A percentile compares a stretch with the other conserved stretches of the same genome.
These are phyloP conservation scores for Anas bahamensis DNA, from an alignment of 2,797 vertebrate genomes.

Conservation along the genomic window DNA sequence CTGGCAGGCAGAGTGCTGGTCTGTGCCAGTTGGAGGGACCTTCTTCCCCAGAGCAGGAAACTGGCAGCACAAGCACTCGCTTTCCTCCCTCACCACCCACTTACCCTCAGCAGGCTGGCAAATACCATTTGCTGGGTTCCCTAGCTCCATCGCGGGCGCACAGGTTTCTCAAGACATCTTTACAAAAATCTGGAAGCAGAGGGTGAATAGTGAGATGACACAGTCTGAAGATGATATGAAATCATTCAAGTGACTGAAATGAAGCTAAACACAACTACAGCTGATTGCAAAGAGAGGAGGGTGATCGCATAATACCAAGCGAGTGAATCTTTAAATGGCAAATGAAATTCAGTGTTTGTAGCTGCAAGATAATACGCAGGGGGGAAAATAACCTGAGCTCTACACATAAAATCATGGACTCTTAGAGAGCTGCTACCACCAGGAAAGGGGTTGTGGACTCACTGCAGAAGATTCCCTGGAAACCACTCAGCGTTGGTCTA, in stretches of 20 bases:
- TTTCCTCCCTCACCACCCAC: constrained; percentile 59
- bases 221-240: neutral
- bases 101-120: constrained; percentile 22
- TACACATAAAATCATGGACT: neutral
- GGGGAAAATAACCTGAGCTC: neutral
- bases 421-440: neutral
- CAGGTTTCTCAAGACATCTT: neutral
- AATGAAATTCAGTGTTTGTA: neutral
- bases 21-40: constrained; percentile 56
- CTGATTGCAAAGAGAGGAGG: constrained; percentile 7
- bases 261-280: constrained; percentile 17
- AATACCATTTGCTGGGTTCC: constrained; percentile 49
- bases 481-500: neutral
- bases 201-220: constrained; percentile 41
- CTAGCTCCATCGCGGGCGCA: neutral
- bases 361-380: neutral
- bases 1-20: constrained; percentile 11
- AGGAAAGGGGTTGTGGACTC: neutral
- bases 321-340: constrained; percentile 21
- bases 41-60: constrained; percentile 21
- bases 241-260: constrained; percentile 19
- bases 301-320: neutral
- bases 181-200: constrained; percentile 22
- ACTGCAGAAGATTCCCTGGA: neutral
- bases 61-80: neutral